Evolutionary conservation across 2,888 invertebrate genomes (phyloP), one percentile per base, ranked within the genome.

Genomic region (Octodonta nipae): DNA sequence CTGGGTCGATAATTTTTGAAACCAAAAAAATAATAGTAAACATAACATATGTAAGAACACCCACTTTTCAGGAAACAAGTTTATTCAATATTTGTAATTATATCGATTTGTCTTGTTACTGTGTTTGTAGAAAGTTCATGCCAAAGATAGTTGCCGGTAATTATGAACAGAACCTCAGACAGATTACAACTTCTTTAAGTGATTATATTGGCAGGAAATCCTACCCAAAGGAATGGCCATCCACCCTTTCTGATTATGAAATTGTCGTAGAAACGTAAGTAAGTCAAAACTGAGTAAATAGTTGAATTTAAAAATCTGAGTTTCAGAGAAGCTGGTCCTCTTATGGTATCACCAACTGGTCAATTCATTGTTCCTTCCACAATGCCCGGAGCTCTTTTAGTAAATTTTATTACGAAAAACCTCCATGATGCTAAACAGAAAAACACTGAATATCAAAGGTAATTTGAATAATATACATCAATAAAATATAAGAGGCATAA

Each of bases 321-420:
- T 62, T 65, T 11, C 63, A 91, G 91, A 13, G 91, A 89, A 59
- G 84, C 91, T 3, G 92, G 92, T 1, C 92, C 92, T 0, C 56
- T 93, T 34, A 91, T 89, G 83, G 71, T 93, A 15, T 88, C 88
- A 7, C 89, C 89, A 1, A 87, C 87, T 3, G 93, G 92, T 3
- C 89, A 92, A 63, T 82, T 92, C 51, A 85, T 91, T 39, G 82
- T 87, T 1, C 92, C 93, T 8, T 80, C 88, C 1, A 86, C 89
- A 0, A 85, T 91, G 52, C 92, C 92, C 0, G 85, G 88, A 0
- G 75, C 78, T 45, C 73, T 91, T 42, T 66, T 92, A 32, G 74
- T 92, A 10, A 79, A 77, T 49, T 93, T 86, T 56, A 80, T 93
- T 28, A 71, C 77, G 1, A 75, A 75, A 10, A 73, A 89, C 58